A percentile compares a stretch with the other conserved stretches of the same genome.
Evolutionary conservation across 2,113 vertebrate genomes (phyloP).

Genomic region (Balaeniceps rex): DNA sequence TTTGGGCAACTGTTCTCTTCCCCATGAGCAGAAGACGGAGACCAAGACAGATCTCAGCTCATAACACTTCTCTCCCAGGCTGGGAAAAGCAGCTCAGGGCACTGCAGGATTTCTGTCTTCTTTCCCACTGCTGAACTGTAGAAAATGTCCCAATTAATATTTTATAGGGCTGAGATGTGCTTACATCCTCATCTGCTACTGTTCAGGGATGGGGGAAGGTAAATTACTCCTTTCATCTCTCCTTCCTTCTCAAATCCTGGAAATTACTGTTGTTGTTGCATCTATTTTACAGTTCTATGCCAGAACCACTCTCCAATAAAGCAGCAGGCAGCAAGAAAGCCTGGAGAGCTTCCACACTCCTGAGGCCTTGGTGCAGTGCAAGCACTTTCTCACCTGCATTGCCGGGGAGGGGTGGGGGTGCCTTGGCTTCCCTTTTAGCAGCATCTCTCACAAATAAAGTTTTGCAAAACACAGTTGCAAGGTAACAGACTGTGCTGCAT

Average conservation of each 20-base stretch:
- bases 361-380: background rate
- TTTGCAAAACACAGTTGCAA: background rate
- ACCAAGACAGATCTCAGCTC: background rate
- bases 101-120: background rate
- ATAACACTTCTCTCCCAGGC: background rate
- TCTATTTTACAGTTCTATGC: background rate
- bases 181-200: conserved; percentile 23
- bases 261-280: conserved; percentile 33
- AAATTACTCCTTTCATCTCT: conserved; percentile 39
- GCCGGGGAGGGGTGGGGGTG: background rate
- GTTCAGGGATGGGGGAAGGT: background rate
- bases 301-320: conserved; percentile 34
- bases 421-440: background rate
- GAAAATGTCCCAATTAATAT: conserved; percentile 41
- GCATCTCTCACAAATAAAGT: background rate
- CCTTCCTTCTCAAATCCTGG: background rate
- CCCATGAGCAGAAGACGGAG: background rate
- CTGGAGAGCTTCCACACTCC: conserved; percentile 1
- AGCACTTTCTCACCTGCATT: conserved; percentile 2
- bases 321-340: background rate
- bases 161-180: conserved; percentile 35
- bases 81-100: background rate
- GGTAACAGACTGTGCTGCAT: background rate
- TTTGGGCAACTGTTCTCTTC: background rate
- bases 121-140: background rate